These are phyloP conservation scores for Tyto alba DNA, from an alignment of 2,113 vertebrate species.

Conservation along the genomic window DNA sequence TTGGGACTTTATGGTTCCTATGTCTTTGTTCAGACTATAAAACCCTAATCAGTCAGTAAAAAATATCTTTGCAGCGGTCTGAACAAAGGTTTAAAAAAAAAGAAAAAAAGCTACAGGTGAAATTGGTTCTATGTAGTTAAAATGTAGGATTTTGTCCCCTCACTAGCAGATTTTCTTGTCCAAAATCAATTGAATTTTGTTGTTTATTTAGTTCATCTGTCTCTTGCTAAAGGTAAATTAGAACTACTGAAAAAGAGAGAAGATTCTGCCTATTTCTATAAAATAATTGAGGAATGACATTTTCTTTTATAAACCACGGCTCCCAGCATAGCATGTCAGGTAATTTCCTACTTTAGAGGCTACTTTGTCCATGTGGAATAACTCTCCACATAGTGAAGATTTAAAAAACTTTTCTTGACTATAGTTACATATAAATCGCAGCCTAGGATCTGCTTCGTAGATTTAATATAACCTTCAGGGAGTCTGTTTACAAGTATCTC, in stretches of 20 bases:
- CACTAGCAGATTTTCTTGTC: neutral
- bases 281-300: neutral
- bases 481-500: conserved; percentile 13
- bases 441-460: neutral
- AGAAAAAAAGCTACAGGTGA: neutral
- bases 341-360: conserved; percentile 7
- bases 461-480: conserved; percentile 33
- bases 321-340: neutral
- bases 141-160: neutral
- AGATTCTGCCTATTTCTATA: neutral
- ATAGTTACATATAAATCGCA: conserved; percentile 16
- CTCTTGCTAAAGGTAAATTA: conserved; percentile 2
- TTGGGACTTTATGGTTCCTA: neutral
- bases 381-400: neutral
- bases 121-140: neutral
- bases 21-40: neutral
- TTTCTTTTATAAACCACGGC: neutral
- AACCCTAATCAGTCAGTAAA: neutral
- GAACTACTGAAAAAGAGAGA: neutral
- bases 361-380: neutral
- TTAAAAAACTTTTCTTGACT: neutral
- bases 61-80: neutral
- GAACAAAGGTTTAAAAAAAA: neutral
- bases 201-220: neutral
- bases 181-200: neutral